Conservation (phyloP, 2,888 invertebrate species). For the Epirrhoe tristata region DNA sequence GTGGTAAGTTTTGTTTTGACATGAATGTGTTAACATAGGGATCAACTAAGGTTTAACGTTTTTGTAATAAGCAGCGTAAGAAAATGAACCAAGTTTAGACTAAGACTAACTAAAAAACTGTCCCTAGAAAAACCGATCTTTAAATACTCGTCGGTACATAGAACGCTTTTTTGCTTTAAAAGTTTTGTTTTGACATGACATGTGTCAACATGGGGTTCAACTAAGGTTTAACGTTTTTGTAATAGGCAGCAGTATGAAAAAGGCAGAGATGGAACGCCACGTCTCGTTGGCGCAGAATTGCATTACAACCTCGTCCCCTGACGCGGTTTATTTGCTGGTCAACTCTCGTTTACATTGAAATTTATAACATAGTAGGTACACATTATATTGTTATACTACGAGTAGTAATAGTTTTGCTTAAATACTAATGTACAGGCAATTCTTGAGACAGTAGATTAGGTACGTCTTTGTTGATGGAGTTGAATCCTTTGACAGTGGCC, state of each 20-base stretch:
- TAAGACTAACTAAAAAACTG: no score
- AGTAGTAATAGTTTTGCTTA: not conserved
- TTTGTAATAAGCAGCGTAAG: no score
- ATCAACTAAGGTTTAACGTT: no score
- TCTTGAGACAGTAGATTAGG: not conserved
- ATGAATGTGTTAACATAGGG: no score
- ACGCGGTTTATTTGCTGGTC: conserved; percentile 16
- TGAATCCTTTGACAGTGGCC: not conserved
- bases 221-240: no score
- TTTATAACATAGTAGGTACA: not conserved
- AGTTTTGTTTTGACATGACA: no score
- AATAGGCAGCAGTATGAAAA: conserved; percentile 12
- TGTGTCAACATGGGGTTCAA: no score
- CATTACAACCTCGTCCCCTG: conserved; percentile 15
- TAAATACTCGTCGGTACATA: no score
- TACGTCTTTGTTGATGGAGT: not conserved
- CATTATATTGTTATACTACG: not conserved
- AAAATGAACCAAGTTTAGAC: no score
- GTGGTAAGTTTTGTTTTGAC: no score
- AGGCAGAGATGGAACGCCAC: not conserved
- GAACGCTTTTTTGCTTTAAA: no score
- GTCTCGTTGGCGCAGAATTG: conserved; percentile 11
- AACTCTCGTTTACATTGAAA: not conserved
- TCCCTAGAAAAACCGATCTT: no score
- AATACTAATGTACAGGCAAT: not conserved